phyloP scores from a whole-genome alignment of 30 jellyfish, hydroid and myxozoan genomes.

The Pelagia noctiluca region DNA sequence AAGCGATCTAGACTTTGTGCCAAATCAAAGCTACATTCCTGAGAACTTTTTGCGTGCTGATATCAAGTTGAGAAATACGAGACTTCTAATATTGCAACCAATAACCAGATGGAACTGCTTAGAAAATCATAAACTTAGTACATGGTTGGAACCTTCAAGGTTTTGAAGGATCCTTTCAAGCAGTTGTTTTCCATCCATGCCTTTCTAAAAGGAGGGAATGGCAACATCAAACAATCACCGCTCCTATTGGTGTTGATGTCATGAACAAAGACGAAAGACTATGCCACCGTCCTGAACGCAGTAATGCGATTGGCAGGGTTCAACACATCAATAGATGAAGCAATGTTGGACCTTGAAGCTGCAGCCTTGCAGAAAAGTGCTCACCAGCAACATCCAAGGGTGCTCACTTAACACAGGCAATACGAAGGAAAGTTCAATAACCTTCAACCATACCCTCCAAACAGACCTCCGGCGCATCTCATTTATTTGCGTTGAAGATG shows the following conservation, averaged over 20 bases:
- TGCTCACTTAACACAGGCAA: not conserved
- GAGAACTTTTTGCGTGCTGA: constrained; percentile 20
- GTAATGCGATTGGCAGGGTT: not conserved
- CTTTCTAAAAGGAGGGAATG: constrained; percentile 14
- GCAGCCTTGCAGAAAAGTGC: constrained; percentile 9
- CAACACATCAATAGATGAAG: not conserved
- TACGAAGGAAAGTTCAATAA: not conserved
- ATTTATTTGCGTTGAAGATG: not conserved
- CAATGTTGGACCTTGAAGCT: not conserved
- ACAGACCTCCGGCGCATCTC: constrained; percentile 1
- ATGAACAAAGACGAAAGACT: constrained; percentile 3
- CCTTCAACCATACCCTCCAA: constrained; percentile 2
- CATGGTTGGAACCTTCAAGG: constrained; percentile 46
- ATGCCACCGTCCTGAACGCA: constrained; percentile 1
- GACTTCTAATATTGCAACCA: constrained; percentile 40
- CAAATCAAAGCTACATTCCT: constrained; percentile 10
- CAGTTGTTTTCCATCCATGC: constrained; percentile 49
- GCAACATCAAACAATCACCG: constrained; percentile 24
- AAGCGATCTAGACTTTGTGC: constrained; percentile 7
- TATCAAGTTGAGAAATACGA: constrained; percentile 1
- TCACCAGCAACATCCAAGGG: constrained; percentile 5
- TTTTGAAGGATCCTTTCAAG: constrained; percentile 3
- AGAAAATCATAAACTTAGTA: constrained; percentile 7
- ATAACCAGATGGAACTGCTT: constrained; percentile 13
- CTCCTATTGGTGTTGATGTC: constrained; percentile 29